phyloP scores from a whole-genome alignment of 2,113 vertebrate species.

The Salvelinus namaycush region DNA sequence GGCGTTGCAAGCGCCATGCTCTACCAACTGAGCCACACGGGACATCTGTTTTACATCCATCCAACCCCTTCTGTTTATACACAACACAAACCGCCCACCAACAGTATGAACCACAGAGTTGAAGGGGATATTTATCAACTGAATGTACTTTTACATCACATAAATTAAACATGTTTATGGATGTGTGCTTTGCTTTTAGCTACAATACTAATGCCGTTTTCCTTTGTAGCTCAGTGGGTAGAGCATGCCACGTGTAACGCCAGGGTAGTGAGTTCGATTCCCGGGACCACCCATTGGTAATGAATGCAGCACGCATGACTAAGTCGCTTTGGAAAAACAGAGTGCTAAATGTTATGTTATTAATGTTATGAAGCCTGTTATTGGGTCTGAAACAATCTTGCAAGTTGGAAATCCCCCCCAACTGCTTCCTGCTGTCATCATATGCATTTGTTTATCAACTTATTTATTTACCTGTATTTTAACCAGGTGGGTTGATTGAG shows the following conservation, averaged over 20 bases:
- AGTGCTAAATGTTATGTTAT: too few species aligned
- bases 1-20: too few species aligned
- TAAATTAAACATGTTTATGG: slow-evolving; percentile 40
- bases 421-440: neutral
- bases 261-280: too few species aligned
- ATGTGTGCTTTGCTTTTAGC: neutral
- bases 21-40: too few species aligned
- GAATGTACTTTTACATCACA: neutral
- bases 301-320: too few species aligned
- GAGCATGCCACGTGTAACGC: too few species aligned
- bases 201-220: neutral
- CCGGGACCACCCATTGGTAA: too few species aligned
- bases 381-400: neutral
- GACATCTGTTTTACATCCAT: slow-evolving; percentile 61
- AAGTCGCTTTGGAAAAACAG: too few species aligned
- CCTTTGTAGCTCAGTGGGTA: too few species aligned
- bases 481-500: neutral
- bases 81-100: slow-evolving; percentile 58
- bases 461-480: neutral
- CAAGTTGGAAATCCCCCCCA: neutral
- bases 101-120: slow-evolving; percentile 52
- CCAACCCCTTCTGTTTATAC: slow-evolving; percentile 34
- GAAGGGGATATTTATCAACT: neutral
- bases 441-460: neutral
- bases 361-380: neutral